These are phyloP conservation scores for Acromyrmex heyeri DNA, from an alignment of 1,140 invertebrate species.

Conservation along the genomic window DNA sequence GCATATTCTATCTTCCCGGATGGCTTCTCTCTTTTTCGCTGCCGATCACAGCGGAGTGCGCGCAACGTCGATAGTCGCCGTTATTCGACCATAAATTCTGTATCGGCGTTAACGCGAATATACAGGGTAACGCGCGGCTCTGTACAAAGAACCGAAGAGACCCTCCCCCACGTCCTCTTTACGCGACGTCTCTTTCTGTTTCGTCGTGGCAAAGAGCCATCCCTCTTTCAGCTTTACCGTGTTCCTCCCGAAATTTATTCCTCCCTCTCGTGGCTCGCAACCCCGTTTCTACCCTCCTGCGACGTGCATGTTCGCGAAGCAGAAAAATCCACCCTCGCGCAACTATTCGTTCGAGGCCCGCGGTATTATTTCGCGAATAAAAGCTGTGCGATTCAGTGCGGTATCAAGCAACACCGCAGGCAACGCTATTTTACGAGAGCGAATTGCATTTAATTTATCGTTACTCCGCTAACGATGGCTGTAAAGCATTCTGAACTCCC, in stretches of 20 bases:
- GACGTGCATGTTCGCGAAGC: conserved; percentile 48
- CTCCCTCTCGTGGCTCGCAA: conserved; percentile 44
- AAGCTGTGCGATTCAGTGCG: conserved; percentile 31
- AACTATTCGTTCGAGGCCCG: conserved; percentile 14
- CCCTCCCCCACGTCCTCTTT: not conserved
- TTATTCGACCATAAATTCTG: conserved; percentile 81
- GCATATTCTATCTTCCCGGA: not conserved
- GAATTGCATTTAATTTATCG: conserved; percentile 57
- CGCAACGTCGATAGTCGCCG: conserved; percentile 67
- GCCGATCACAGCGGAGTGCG: conserved; percentile 55
- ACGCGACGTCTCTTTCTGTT: conserved; percentile 59
- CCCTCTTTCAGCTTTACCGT: conserved; percentile 47
- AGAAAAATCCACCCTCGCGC: conserved; percentile 41
- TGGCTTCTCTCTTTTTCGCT: conserved; percentile 66
- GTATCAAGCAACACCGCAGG: conserved; percentile 40
- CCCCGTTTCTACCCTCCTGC: conserved; percentile 46
- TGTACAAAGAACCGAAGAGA: conserved; percentile 51
- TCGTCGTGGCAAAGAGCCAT: conserved; percentile 34
- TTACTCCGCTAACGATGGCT: conserved; percentile 44
- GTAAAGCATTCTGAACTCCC: conserved; percentile 10
- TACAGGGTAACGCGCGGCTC: conserved; percentile 62
- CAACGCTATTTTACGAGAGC: conserved; percentile 43
- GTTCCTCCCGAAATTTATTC: conserved; percentile 65
- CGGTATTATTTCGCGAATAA: conserved; percentile 58
- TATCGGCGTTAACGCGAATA: conserved; percentile 77